Percentiles rank a stretch among this genome's conserved stretches.
Conservation (phyloP, 2,888 invertebrate genomes). For the Gastracanthus pulcherrimus region DNA sequence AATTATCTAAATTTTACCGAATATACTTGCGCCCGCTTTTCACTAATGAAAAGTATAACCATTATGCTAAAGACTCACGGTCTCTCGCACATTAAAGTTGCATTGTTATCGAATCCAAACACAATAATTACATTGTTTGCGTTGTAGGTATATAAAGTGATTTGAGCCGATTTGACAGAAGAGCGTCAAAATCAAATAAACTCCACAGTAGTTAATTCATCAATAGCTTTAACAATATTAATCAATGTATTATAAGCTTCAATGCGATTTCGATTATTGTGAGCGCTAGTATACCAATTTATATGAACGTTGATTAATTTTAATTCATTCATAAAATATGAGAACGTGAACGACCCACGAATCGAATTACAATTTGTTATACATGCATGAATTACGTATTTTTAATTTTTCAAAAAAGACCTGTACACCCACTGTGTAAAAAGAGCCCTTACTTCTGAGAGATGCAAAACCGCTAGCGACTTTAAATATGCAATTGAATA, state of each 20-base stretch:
- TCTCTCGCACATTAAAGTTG: not conserved
- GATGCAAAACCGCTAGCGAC: not conserved
- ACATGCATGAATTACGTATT: too few relatives aligned
- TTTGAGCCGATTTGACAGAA: not conserved
- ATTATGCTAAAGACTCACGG: not conserved
- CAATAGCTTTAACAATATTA: too few relatives aligned
- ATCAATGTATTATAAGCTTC: too few relatives aligned
- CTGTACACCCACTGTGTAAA: too few relatives aligned
- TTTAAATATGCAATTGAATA: conserved; percentile 14
- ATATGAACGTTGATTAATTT: too few relatives aligned
- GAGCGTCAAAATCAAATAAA: not conserved
- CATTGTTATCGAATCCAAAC: conserved; percentile 18
- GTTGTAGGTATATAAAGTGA: not conserved
- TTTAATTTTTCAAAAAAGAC: too few relatives aligned
- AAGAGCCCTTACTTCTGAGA: not conserved
- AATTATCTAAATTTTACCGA: conserved; percentile 31
- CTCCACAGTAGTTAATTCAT: too few relatives aligned
- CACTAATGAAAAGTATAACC: not conserved
- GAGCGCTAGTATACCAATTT: too few relatives aligned
- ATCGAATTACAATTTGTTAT: too few relatives aligned
- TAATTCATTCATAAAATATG: too few relatives aligned
- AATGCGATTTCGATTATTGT: too few relatives aligned
- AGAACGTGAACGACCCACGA: too few relatives aligned
- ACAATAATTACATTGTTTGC: not conserved
- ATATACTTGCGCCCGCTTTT: not conserved